phyloP scores from a whole-genome alignment of 2,888 invertebrate genomes.

The Altica lythri region DNA sequence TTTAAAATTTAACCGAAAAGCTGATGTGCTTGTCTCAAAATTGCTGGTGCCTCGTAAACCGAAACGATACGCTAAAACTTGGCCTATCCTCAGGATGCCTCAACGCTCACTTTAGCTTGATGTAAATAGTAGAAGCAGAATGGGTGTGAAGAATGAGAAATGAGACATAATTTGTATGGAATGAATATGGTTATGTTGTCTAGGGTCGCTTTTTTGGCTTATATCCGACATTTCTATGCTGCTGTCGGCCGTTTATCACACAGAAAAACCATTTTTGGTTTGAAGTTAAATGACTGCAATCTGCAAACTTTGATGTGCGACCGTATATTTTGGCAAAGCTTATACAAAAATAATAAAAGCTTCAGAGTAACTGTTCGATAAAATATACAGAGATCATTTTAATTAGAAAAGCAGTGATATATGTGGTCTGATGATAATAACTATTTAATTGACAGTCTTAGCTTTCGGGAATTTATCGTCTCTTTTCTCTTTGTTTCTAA shows the following conservation, averaged over 20 bases:
- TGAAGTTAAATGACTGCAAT: too few species aligned
- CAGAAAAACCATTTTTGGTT: background rate
- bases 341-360: too few species aligned
- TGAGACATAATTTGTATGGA: background rate
- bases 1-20: background rate
- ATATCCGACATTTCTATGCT: background rate
- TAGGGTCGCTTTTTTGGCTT: slow-evolving; percentile 1
- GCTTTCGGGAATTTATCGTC: too few species aligned
- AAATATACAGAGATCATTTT: too few species aligned
- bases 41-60: background rate
- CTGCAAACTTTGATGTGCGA: too few species aligned
- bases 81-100: background rate
- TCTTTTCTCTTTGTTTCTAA: too few species aligned
- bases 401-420: too few species aligned
- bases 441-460: too few species aligned
- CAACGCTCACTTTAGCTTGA: background rate
- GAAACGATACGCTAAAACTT: slow-evolving; percentile 1
- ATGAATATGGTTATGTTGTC: slow-evolving; percentile 3
- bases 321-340: too few species aligned
- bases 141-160: slow-evolving; percentile 1
- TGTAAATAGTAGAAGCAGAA: background rate
- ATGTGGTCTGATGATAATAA: too few species aligned
- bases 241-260: background rate
- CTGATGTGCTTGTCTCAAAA: slow-evolving; percentile 4
- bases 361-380: too few species aligned